phyloP scores from a whole-genome alignment of 30 jellyfish, hydroid and myxozoan genomes.

The Hydractinia symbiolongicarpus region DNA sequence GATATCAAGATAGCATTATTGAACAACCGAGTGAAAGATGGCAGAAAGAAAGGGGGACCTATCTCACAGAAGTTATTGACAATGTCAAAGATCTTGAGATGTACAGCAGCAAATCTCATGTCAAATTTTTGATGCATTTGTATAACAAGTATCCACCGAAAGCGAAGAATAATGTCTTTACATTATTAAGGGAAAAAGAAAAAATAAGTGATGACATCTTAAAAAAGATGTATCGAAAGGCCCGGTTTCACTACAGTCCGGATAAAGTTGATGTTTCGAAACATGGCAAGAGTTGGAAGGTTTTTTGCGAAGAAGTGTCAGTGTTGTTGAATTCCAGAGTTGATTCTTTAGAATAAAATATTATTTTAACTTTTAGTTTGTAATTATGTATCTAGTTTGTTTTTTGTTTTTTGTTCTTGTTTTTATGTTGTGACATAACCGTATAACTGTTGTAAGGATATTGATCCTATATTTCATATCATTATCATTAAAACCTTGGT shows the following conservation, averaged over 20 bases:
- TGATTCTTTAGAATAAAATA: background rate
- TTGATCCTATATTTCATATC: too few species aligned
- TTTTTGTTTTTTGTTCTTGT: too few species aligned
- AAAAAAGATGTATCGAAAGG: constrained; percentile 27
- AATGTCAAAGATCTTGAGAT: background rate
- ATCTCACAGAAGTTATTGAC: background rate
- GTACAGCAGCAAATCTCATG: background rate
- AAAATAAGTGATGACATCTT: background rate
- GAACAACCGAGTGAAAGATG: constrained; percentile 1
- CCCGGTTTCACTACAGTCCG: constrained; percentile 51
- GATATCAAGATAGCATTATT: constrained; percentile 5
- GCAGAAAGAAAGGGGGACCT: background rate
- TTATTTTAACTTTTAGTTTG: too few species aligned
- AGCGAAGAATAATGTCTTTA: background rate
- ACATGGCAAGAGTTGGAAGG: constrained; percentile 54
- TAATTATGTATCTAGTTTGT: too few species aligned
- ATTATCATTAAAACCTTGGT: too few species aligned
- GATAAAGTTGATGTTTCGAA: constrained; percentile 36
- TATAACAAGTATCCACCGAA: constrained; percentile 12
- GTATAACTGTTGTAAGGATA: too few species aligned
- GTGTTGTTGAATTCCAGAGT: background rate
- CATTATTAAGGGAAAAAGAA: background rate
- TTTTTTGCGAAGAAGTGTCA: constrained; percentile 45
- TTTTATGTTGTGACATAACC: too few species aligned
- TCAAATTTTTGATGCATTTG: background rate